Evolutionary conservation across 1,140 invertebrate species (phyloP), one percentile per base, ranked within the genome.

Genomic region (Ceratina australensis): DNA sequence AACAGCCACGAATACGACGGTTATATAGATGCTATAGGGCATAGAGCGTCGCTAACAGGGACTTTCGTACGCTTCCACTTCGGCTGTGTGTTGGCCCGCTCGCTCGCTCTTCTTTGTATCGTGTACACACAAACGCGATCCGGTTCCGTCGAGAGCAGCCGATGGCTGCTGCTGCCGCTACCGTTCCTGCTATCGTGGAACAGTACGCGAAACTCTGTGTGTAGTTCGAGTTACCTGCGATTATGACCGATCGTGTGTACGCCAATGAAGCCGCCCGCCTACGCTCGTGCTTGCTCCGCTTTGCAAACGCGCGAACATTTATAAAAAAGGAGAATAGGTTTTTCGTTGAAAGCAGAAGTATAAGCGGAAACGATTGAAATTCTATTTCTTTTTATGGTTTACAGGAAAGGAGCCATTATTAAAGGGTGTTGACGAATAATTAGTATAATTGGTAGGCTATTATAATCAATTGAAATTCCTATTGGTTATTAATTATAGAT

Each of bases 1-100:
- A 71, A 83, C 86, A 80, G 76, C 82, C 85, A 86, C 83, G 82
- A 86, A 84, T 86, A 86, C 86, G 82, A 83, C 81, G 82, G 83
- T 87, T 86, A 83, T 83, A 84, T 64, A 76, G 83, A 85, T 77
- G 82, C 82, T 84, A 81, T 79, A 76, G 78, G 78, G 71, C 74
- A 72, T 63, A 80, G 78, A 80, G 73, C 81, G 84, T 79, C 82
- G 80, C 79, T 85, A 86, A 86, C 85, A 77, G 84, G 68, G 81
- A 78, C 77, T 84, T 84, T 71, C 81, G 61, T 83, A 80, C 80
- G 66, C 82, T 72, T 68, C 42, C 82, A 74, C 33, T 60, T 60
- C 47, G 22, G 16, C 33, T 26, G 47, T 67, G 65, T 26, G 33
- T 42, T 42, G 16, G 65, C 24, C 52, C 26, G 52, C 52, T 18